A percentile compares a stretch with the other conserved stretches of the same genome.
phyloP scores from a whole-genome alignment of 1,140 invertebrate species.

The Bombus affinis region DNA sequence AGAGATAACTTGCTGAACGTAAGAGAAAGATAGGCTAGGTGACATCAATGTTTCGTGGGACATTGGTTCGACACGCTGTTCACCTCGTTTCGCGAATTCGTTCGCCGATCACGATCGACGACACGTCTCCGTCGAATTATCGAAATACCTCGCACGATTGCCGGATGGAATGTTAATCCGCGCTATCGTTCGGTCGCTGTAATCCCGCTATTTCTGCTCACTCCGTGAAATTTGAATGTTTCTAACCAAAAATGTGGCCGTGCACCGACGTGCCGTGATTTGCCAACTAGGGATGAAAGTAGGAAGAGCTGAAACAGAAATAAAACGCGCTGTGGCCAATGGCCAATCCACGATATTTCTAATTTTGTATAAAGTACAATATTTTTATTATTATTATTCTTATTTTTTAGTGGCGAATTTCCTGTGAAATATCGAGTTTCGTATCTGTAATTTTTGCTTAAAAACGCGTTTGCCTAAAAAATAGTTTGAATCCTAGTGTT shows the following conservation, averaged over 20 bases:
- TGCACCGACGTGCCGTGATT: slow-evolving; percentile 35
- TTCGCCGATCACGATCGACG: slow-evolving; percentile 72
- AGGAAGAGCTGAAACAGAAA: neutral
- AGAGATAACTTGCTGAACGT: neutral
- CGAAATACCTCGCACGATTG: slow-evolving; percentile 69
- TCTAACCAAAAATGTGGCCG: slow-evolving; percentile 47
- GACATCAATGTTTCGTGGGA: slow-evolving; percentile 59
- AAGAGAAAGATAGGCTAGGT: slow-evolving; percentile 7
- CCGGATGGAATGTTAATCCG: slow-evolving; percentile 65
- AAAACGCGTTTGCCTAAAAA: no score
- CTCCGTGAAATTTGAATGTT: slow-evolving; percentile 53
- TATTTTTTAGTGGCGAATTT: neutral
- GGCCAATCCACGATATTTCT: neutral
- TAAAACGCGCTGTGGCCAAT: neutral
- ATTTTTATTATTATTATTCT: neutral
- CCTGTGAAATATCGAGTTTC: neutral
- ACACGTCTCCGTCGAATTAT: slow-evolving; percentile 72
- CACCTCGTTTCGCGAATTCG: slow-evolving; percentile 69
- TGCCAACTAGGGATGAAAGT: slow-evolving; percentile 4
- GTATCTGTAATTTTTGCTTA: no score
- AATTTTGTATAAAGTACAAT: neutral
- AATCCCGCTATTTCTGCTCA: slow-evolving; percentile 61
- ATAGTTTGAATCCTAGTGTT: no score
- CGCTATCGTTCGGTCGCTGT: slow-evolving; percentile 33
- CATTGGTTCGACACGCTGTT: slow-evolving; percentile 58